A percentile compares a stretch with the other conserved stretches of the same genome.
Evolutionary conservation across 2,888 invertebrate species (phyloP).

Genomic region (Tolmerus cingulatus): DNA sequence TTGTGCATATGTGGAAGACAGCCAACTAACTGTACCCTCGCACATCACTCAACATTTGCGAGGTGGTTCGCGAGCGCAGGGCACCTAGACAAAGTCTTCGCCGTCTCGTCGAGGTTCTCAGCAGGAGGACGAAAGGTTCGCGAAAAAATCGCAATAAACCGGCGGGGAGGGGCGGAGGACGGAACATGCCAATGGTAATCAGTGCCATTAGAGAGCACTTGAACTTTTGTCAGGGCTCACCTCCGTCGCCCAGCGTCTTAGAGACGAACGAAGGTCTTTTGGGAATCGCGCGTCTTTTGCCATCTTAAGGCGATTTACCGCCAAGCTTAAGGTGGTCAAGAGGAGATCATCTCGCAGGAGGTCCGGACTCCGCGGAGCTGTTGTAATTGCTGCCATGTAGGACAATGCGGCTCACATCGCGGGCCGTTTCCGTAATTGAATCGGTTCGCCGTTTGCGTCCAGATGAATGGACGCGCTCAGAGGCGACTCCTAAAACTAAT

Average conservation of each 20-base stretch:
- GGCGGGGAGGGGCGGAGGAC: not conserved
- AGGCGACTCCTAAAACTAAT: not conserved
- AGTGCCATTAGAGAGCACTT: not conserved
- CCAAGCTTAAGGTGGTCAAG: not conserved
- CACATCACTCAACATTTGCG: not conserved
- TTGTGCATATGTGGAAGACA: not conserved
- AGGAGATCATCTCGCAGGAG: not conserved
- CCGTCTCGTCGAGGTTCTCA: not conserved
- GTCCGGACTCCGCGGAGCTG: not conserved
- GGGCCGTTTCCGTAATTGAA: not conserved
- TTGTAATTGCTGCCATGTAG: not conserved
- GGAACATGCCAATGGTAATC: constrained; percentile 20
- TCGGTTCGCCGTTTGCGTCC: not conserved
- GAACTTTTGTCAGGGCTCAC: constrained; percentile 10
- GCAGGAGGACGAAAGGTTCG: not conserved
- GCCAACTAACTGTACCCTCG: constrained; percentile 10
- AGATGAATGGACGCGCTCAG: not conserved
- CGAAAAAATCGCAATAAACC: not conserved
- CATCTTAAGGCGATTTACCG: not conserved
- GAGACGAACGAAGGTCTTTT: not conserved
- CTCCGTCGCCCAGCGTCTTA: not conserved
- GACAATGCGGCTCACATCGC: not conserved
- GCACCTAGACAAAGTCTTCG: not conserved
- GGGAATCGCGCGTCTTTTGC: not conserved
- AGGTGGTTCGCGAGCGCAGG: not conserved